Percentiles rank a stretch among this genome's conserved stretches.
phyloP scores from a whole-genome alignment of 2,113 vertebrate species.

The Callithrix jacchus region DNA sequence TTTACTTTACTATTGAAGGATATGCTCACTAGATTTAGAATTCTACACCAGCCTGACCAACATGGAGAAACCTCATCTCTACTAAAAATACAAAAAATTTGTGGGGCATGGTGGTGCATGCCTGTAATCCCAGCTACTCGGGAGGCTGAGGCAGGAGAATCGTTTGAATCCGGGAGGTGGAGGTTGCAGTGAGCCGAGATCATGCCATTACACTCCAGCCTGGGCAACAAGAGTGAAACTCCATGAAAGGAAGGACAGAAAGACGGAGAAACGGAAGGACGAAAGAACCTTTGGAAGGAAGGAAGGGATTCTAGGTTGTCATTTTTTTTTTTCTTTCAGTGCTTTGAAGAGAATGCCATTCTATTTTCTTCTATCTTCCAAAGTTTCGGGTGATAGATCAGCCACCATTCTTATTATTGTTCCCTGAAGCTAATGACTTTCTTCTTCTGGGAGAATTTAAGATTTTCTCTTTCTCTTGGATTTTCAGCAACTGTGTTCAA shows the following conservation, averaged over 20 bases:
- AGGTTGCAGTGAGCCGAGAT: too few relatives aligned
- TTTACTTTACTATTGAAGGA: neutral
- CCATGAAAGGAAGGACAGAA: too few relatives aligned
- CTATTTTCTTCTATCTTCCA: neutral
- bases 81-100: too few relatives aligned
- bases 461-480: neutral
- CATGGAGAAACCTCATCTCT: too few relatives aligned
- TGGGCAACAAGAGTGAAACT: too few relatives aligned
- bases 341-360: neutral
- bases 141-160: too few relatives aligned
- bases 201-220: too few relatives aligned
- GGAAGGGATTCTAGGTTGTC: neutral
- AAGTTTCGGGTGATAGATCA: neutral
- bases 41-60: neutral
- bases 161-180: too few relatives aligned
- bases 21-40: neutral
- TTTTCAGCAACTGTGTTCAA: neutral
- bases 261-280: too few relatives aligned
- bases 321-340: neutral
- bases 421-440: neutral
- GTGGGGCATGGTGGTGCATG: too few relatives aligned
- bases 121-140: too few relatives aligned
- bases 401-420: neutral
- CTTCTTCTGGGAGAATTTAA: neutral
- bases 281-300: too few relatives aligned